Conservation (phyloP, 2,797 vertebrate genomes). For the Chelidonichthys spinosus region DNA sequence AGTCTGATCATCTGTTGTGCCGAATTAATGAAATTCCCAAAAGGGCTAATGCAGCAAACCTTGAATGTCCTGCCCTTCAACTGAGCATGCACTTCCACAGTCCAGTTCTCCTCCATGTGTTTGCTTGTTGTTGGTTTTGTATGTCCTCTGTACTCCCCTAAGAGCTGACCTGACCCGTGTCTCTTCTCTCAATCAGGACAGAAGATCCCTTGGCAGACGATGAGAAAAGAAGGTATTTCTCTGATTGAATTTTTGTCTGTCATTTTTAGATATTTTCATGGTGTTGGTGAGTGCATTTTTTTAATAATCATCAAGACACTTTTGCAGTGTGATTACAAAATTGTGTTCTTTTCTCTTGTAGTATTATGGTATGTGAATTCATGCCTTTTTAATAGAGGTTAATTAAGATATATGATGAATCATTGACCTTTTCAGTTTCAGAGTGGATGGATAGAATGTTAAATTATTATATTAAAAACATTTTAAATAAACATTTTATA, state of each 20-base stretch:
- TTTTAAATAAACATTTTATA: no score
- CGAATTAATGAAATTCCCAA: constrained; percentile 16
- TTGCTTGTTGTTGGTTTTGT: constrained; percentile 4
- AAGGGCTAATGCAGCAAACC: not conserved
- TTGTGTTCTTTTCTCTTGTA: not conserved
- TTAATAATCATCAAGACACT: not conserved
- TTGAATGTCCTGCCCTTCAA: constrained; percentile 12
- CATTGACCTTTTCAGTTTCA: not conserved
- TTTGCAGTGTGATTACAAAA: not conserved
- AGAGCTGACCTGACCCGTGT: constrained; percentile 60
- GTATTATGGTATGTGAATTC: not conserved
- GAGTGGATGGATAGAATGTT: not conserved
- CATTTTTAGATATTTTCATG: not conserved
- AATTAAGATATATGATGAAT: not conserved
- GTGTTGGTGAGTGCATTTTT: not conserved
- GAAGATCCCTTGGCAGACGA: constrained; percentile 91
- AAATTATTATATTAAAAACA: not conserved
- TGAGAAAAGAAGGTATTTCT: constrained; percentile 91
- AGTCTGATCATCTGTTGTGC: constrained; percentile 17
- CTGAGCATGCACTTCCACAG: not conserved
- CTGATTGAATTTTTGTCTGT: not conserved
- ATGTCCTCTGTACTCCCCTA: constrained; percentile 8
- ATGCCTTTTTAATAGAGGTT: not conserved
- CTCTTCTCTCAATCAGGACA: constrained; percentile 85
- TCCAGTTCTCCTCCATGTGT: not conserved